Percentiles rank a stretch among this genome's conserved stretches.
Evolutionary conservation across 1,140 invertebrate species (phyloP).

Genomic region (Dendroctonus ponderosae): DNA sequence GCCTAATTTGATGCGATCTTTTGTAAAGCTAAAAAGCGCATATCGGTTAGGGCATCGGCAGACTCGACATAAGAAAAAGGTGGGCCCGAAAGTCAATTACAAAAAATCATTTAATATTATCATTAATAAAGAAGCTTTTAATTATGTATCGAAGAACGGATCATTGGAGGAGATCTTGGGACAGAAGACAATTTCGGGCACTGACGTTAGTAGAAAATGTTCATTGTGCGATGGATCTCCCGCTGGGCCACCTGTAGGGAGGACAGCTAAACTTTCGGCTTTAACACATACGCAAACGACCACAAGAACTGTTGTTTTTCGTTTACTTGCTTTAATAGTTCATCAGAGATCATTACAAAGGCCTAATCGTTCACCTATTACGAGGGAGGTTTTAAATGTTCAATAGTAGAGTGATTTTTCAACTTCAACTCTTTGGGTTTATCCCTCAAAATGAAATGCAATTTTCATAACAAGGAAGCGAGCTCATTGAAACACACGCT

Average conservation of each 20-base stretch:
- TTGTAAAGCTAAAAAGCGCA: background rate
- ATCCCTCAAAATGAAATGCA: no score
- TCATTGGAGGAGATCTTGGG: conserved; percentile 4
- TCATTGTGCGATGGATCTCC: conserved; percentile 11
- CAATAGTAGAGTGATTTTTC: no score
- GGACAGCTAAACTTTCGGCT: conserved; percentile 19
- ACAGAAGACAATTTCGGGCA: conserved; percentile 13
- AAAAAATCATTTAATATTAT: no score
- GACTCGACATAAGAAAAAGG: no score
- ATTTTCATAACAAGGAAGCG: no score
- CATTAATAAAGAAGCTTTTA: no score
- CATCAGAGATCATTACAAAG: conserved; percentile 12
- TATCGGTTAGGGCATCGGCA: background rate
- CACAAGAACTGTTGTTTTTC: conserved; percentile 5
- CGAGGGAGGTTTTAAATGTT: background rate
- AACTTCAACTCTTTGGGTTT: no score
- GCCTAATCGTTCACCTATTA: background rate
- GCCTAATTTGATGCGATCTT: background rate
- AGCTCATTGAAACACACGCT: no score
- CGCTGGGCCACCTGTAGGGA: conserved; percentile 5
- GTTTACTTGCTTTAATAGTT: conserved; percentile 10
- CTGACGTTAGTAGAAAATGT: conserved; percentile 10
- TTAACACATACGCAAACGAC: conserved; percentile 16
- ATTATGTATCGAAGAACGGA: background rate
- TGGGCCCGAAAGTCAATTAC: no score